Evolutionary conservation across 2,113 vertebrate species (phyloP).

Genomic region (Hyla sarda): DNA sequence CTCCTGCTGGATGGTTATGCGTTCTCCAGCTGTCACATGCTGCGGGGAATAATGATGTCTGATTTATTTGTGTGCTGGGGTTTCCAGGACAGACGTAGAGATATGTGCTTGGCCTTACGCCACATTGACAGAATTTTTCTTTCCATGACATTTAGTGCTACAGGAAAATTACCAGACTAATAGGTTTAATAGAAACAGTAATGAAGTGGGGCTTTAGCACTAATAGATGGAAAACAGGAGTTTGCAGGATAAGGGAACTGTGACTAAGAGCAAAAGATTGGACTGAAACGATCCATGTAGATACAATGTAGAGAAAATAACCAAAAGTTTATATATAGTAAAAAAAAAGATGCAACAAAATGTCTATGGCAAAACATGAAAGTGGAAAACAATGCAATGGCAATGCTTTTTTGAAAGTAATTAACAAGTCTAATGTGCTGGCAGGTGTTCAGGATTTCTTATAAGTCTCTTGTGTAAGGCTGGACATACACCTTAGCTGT

Average conservation of each 20-base stretch:
- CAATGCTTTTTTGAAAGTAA: no score
- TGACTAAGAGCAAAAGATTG: background rate
- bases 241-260: background rate
- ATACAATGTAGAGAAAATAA: background rate
- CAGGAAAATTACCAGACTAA: conserved; percentile 9
- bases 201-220: background rate
- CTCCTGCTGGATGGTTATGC: conserved; percentile 1
- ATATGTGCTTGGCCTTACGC: conserved; percentile 16
- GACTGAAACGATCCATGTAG: background rate
- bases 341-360: background rate
- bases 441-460: no score
- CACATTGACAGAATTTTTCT: conserved; percentile 4
- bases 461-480: no score
- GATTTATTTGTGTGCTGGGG: background rate
- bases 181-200: conserved; percentile 7
- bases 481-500: no score
- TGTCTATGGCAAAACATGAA: no score
- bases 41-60: conserved; percentile 21
- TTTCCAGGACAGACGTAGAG: conserved; percentile 19
- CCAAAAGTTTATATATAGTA: background rate
- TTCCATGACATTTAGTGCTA: conserved; percentile 4
- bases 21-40: conserved; percentile 21
- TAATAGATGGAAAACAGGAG: background rate
- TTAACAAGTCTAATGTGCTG: no score
- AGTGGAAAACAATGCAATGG: no score